phyloP scores from a whole-genome alignment of 2,113 vertebrate genomes.

The Geococcyx californianus region DNA sequence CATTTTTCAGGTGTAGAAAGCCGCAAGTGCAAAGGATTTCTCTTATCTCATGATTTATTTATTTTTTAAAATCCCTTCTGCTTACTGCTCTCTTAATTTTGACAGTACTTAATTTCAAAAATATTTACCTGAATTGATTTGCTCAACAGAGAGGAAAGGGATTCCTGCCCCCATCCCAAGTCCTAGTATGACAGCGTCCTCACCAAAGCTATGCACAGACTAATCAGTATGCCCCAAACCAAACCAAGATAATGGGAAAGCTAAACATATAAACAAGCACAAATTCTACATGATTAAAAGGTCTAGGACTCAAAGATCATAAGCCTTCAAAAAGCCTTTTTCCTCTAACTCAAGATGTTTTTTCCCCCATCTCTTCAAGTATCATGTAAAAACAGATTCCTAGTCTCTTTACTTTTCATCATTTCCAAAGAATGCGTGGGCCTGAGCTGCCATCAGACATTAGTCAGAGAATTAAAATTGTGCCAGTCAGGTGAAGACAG shows the following conservation, averaged over 20 bases:
- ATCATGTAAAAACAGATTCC: neutral
- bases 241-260: conserved; percentile 40
- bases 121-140: neutral
- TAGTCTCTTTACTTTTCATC: neutral
- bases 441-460: neutral
- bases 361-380: neutral
- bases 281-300: conserved; percentile 37
- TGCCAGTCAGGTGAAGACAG: neutral
- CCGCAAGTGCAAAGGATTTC: neutral
- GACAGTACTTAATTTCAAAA: neutral
- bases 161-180: neutral
- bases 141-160: neutral
- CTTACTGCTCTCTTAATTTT: neutral
- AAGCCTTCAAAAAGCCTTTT: neutral
- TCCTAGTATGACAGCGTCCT: neutral
- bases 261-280: conserved; percentile 18
- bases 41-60: neutral
- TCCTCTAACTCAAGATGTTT: neutral
- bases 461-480: neutral
- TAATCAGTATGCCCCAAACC: neutral
- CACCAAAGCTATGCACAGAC: neutral
- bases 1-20: neutral
- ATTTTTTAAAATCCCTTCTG: neutral
- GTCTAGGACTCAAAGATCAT: neutral
- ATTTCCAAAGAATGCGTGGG: neutral